These are phyloP conservation scores for Myocastor coypus DNA, from an alignment of 2,113 vertebrate genomes.

Conservation along the genomic window DNA sequence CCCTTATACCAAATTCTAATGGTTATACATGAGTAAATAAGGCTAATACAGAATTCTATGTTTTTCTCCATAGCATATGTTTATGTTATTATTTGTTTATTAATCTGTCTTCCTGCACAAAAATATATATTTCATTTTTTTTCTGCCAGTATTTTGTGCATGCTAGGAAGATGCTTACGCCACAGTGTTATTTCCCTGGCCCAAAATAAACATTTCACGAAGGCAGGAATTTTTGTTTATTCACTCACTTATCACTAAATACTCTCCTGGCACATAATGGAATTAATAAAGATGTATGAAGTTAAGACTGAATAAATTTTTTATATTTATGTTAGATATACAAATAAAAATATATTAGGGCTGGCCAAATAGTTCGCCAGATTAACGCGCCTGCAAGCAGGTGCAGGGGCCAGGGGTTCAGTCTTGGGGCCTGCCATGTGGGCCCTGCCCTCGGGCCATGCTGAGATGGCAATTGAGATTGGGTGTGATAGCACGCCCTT, in stretches of 20 bases:
- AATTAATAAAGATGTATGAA: not conserved
- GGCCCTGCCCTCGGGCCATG: no score
- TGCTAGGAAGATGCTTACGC: no score
- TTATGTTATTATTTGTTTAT: not conserved
- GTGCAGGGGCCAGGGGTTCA: no score
- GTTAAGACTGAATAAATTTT: not conserved
- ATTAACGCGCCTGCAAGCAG: no score
- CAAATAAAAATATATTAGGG: not conserved
- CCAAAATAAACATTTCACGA: constrained; percentile 24
- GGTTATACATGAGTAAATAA: constrained; percentile 12
- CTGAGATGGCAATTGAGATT: no score
- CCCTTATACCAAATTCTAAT: not conserved
- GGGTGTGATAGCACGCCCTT: no score
- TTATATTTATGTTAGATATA: not conserved
- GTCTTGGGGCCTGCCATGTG: no score
- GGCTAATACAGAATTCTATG: not conserved
- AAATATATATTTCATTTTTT: constrained; percentile 4
- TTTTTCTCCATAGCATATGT: not conserved
- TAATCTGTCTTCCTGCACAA: not conserved
- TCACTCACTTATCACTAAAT: not conserved
- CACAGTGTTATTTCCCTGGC: no score
- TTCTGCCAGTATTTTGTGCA: no score
- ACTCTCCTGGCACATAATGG: not conserved
- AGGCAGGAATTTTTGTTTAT: not conserved
- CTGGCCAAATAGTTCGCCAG: no score